A percentile compares a stretch with the other conserved stretches of the same genome.
These are phyloP conservation scores for Teleogryllus occipitalis DNA, from an alignment of 1,140 invertebrate species.

Conservation along the genomic window DNA sequence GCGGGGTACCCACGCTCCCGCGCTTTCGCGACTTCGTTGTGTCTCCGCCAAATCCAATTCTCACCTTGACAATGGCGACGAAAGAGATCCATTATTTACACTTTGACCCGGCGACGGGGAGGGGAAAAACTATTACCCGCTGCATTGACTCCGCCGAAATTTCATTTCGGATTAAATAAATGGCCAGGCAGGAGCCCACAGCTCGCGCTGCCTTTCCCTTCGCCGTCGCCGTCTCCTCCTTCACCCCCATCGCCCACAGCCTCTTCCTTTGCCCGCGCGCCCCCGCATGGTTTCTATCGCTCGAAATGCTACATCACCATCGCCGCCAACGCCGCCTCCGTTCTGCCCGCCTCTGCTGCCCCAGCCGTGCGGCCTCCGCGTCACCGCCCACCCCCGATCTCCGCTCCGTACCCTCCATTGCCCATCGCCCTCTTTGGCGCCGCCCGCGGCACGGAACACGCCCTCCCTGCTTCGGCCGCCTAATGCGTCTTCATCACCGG, in stretches of 20 bases:
- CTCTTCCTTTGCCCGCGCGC: no score
- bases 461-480: neutral
- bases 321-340: no score
- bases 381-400: neutral
- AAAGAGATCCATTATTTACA: conserved; percentile 33
- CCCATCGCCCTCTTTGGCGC: neutral
- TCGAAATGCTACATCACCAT: no score
- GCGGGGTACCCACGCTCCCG: neutral
- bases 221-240: no score
- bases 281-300: no score
- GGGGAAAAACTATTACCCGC: conserved; percentile 23
- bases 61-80: conserved; percentile 30
- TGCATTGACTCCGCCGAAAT: conserved; percentile 23
- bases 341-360: no score
- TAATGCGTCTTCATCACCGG: neutral
- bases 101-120: conserved; percentile 26
- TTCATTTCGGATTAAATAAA: conserved; percentile 25
- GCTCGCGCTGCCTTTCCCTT: neutral
- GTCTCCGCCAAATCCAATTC: conserved; percentile 30
- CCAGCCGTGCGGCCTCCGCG: neutral
- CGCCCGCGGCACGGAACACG: no score
- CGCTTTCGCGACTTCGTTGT: conserved; percentile 7
- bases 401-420: neutral
- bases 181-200: conserved; percentile 9
- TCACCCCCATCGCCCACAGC: no score